These are phyloP conservation scores for Cheilinus undulatus DNA, from an alignment of 2,113 vertebrate species.

Conservation along the genomic window DNA sequence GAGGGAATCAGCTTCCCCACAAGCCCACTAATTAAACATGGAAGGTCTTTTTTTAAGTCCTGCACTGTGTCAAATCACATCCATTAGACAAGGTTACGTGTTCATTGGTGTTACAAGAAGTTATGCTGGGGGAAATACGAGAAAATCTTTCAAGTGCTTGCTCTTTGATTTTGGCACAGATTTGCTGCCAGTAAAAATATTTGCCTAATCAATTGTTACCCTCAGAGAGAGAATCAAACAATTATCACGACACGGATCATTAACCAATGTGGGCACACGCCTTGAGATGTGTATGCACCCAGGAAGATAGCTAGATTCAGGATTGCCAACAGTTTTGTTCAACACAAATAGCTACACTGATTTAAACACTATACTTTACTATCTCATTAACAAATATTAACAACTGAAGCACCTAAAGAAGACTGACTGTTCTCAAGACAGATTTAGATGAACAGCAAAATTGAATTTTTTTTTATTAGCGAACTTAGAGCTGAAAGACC, in stretches of 20 bases:
- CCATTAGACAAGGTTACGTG: slow-evolving; percentile 55
- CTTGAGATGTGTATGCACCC: slow-evolving; percentile 16
- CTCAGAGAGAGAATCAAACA: slow-evolving; percentile 63
- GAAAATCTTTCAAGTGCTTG: slow-evolving; percentile 25
- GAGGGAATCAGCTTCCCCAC: slow-evolving; percentile 70
- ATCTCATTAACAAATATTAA: too few relatives aligned
- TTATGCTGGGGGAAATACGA: slow-evolving; percentile 3
- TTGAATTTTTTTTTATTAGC: too few relatives aligned
- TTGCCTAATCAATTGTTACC: slow-evolving; percentile 67
- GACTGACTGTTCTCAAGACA: too few relatives aligned
- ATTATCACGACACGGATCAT: slow-evolving; percentile 66
- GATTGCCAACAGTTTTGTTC: slow-evolving; percentile 38
- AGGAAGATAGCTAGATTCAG: slow-evolving; percentile 16
- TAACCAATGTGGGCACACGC: slow-evolving; percentile 52
- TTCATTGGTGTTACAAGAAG: slow-evolving; percentile 51
- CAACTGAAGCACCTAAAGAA: too few relatives aligned
- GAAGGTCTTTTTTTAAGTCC: slow-evolving; percentile 52
- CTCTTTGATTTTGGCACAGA: slow-evolving; percentile 59
- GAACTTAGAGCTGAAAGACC: too few relatives aligned
- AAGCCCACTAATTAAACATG: slow-evolving; percentile 77
- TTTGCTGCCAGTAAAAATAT: slow-evolving; percentile 69
- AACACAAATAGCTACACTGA: slow-evolving; percentile 27
- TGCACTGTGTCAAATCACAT: slow-evolving; percentile 64
- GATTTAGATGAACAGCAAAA: too few relatives aligned
- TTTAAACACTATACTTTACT: too few relatives aligned